Evolutionary conservation across 2,888 invertebrate genomes (phyloP).

Genomic region (Argyresthia albistria): DNA sequence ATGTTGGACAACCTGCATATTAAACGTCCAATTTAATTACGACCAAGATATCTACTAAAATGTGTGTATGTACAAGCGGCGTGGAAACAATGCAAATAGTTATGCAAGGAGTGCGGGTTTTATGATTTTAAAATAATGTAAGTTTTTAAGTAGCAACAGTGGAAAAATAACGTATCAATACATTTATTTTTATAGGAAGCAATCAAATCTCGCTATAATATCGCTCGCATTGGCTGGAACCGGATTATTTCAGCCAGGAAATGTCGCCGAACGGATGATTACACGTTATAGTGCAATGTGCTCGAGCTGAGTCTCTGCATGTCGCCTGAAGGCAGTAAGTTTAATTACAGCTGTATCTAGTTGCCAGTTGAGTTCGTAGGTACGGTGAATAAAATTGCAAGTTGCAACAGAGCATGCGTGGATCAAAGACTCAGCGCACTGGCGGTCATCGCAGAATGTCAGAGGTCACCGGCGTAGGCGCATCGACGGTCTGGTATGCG

Average conservation of each 20-base stretch:
- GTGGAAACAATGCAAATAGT: background rate
- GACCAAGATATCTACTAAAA: background rate
- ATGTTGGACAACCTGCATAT: slow-evolving; percentile 1
- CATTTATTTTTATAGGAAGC: too few relatives aligned
- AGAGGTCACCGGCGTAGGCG: slow-evolving; percentile 30
- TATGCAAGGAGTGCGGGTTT: background rate
- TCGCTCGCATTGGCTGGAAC: background rate
- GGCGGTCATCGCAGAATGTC: slow-evolving; percentile 59
- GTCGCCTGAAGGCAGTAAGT: slow-evolving; percentile 17
- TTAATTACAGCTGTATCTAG: slow-evolving; percentile 39
- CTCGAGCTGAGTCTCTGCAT: slow-evolving; percentile 13
- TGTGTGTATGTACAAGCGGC: background rate
- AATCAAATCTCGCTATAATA: too few relatives aligned
- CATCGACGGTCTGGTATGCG: slow-evolving; percentile 38
- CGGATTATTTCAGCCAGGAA: background rate
- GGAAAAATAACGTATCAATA: background rate
- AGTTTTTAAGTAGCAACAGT: too few relatives aligned
- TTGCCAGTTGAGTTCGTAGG: background rate
- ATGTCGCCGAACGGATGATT: slow-evolving; percentile 17
- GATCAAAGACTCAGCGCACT: slow-evolving; percentile 51
- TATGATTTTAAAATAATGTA: background rate
- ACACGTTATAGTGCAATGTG: slow-evolving; percentile 23
- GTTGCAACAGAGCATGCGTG: slow-evolving; percentile 42
- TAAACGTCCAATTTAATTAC: background rate
- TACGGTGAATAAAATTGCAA: slow-evolving; percentile 38